Evolutionary conservation across 2,888 invertebrate species (phyloP), one percentile per base, ranked within the genome.

Genomic region (Amphipyra berbera): DNA sequence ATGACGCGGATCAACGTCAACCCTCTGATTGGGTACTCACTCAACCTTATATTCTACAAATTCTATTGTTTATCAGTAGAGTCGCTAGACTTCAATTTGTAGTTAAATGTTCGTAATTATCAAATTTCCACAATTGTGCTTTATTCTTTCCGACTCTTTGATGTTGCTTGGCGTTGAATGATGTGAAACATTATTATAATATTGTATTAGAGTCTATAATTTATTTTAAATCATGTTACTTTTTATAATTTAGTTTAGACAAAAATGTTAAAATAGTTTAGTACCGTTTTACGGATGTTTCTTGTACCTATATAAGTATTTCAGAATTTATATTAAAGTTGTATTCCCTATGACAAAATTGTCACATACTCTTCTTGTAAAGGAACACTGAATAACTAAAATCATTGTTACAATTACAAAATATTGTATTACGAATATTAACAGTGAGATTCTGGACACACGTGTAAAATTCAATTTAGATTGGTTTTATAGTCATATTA

Each of bases 401-500:
- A 84, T 81, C 81, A 85, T 88, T 88, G 84, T 86, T 82, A 84
- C 79, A 78, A 75, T 79, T 84, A 75, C 66, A 65, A 76, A 72
- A 62, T 76, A 69, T 61, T 68, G 62, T 77, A 76, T 73, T 67
- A 68, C 73, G 41, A 68, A 76, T 86, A 87, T 85, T 86, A 89
- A 87, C 88, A 90, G 86, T 89, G 85, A 91, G 73, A 82, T 90
- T 91, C 90, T 88, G 88, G 85, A 90, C 83, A 90, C 83, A 90
- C 85, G 82, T 92, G 89, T 91, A 90, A 90, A 90, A 90, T 93
- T 94, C 92, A 91, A 92, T 79, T 94, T 95, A 95, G 94, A 93
- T 94, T 94, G 92, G 90, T 94, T 95, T 93, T 93, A 93, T 94
- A 95, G 92, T 92, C 89, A 92, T 94, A 95, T 86, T 86, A 74